Evolutionary conservation across 2,888 invertebrate species (phyloP), one percentile per base, ranked within the genome.

Genomic region (Cryptosula pallasiana): DNA sequence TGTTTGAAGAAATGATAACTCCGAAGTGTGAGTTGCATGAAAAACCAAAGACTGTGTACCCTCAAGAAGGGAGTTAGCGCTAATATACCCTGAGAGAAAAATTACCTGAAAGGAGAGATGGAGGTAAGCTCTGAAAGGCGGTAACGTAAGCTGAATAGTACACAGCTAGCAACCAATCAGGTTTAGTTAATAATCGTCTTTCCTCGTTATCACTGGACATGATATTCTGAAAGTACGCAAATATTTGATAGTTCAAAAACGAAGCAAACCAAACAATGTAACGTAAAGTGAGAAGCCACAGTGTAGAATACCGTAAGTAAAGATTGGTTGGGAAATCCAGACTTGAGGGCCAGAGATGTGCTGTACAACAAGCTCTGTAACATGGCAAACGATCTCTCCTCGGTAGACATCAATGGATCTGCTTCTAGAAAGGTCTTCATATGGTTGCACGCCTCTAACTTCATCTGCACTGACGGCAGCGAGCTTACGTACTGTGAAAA

Each of bases 331-430:
- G 32, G 32, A 32, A 29, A 32, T 27, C 82, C 82, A n/a, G 79
- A 76, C 71, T 77, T 76, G 5, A 81, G 74, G 57, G 77, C 76
- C 1, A 83, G 75, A 0, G 77, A 72, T 0, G 78, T 76, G 72
- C 77, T 78, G 74, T 80, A 82, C 5, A 83, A 73, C 25, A 82
- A 73, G 63, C 77, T 77, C 75, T 83, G 83, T 27, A 82, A 74
- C 0, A 80, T 73, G 55, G 79, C 77, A 73, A 81, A 81, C 0
- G 82, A 82, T n/a, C 74, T 71, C 20, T 73, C 69, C 32, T 74
- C 73, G 58, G 63, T 55, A 1, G 72, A 63, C 20, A 70, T 35
- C 35, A 74, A 69, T 23, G n/a, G 35, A 27, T 55, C 34, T 3
- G 35, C 72, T 36, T 63, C 71, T 35, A 82, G 73, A 74, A 76